These are phyloP conservation scores for Nerophis lumbriciformis DNA, from an alignment of 2,113 vertebrate genomes.

Conservation along the genomic window DNA sequence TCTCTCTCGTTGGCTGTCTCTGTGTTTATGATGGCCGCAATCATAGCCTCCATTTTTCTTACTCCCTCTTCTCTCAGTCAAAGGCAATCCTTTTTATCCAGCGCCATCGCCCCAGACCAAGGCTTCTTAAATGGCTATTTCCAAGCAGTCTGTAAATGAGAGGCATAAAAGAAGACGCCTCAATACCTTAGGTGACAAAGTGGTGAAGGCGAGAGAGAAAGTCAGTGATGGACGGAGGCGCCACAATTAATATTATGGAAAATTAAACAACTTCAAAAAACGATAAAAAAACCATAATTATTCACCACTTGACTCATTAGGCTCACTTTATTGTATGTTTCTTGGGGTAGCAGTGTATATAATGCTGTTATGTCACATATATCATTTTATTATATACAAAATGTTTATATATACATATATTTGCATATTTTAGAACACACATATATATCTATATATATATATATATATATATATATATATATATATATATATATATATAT, in stretches of 20 bases:
- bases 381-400: too few species aligned
- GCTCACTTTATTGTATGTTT: too few species aligned
- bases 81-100: constrained; percentile 58
- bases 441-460: too few species aligned
- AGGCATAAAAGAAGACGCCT: constrained; percentile 61
- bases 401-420: too few species aligned
- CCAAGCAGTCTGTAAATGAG: constrained; percentile 60
- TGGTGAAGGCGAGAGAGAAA: constrained; percentile 22
- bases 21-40: constrained; percentile 50
- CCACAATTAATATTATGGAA: constrained; percentile 26
- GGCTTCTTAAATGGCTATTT: constrained; percentile 58
- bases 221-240: constrained; percentile 32
- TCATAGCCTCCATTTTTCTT: constrained; percentile 39
- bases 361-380: too few species aligned
- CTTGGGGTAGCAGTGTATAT: too few species aligned
- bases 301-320: too few species aligned
- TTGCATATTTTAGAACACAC: too few species aligned
- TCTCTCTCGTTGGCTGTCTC: constrained; percentile 31
- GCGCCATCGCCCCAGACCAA: constrained; percentile 52
- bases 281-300: constrained; percentile 12
- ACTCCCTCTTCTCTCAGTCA: constrained; percentile 33
- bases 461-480: too few species aligned
- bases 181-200: constrained; percentile 38
- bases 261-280: constrained; percentile 41
- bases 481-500: too few species aligned